Conservation (phyloP, 2,797 vertebrate species). For the Hippocampus kuda region DNA sequence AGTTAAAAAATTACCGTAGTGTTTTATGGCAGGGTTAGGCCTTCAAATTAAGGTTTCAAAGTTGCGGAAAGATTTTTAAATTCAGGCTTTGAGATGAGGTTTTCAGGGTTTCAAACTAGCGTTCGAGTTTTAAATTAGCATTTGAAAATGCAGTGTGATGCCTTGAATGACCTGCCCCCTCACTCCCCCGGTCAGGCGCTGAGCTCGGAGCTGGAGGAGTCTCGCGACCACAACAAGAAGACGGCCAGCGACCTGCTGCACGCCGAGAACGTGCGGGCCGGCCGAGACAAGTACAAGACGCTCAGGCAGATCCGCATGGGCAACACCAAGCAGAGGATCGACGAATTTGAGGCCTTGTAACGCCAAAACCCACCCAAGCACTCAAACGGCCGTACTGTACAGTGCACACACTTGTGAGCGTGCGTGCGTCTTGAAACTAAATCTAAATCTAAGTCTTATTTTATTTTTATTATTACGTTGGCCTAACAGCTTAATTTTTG, state of each 20-base stretch:
- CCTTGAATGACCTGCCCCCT: neutral
- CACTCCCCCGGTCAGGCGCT: constrained; percentile 64
- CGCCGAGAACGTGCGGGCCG: constrained; percentile 76
- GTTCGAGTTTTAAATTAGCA: no score
- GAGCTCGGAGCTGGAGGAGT: constrained; percentile 81
- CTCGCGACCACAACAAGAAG: constrained; percentile 76
- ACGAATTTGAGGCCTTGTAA: constrained; percentile 96
- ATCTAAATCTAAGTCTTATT: neutral
- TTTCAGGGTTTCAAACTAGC: no score
- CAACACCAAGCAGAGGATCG: constrained; percentile 97
- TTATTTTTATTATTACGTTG: neutral
- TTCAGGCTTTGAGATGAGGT: no score
- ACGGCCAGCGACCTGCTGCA: constrained; percentile 85
- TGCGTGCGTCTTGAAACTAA: neutral
- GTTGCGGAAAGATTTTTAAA: no score
- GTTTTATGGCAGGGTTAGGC: neutral
- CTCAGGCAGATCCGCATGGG: constrained; percentile 92
- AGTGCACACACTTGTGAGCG: neutral
- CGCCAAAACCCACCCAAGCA: neutral
- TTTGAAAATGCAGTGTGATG: neutral
- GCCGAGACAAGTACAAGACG: constrained; percentile 97
- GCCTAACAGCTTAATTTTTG: neutral
- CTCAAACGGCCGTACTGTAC: neutral
- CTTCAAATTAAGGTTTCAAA: neutral
- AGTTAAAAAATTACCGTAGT: neutral